A percentile compares a stretch with the other conserved stretches of the same genome.
phyloP scores from a whole-genome alignment of 2,888 invertebrate species.

The Ochlodes sylvanus region DNA sequence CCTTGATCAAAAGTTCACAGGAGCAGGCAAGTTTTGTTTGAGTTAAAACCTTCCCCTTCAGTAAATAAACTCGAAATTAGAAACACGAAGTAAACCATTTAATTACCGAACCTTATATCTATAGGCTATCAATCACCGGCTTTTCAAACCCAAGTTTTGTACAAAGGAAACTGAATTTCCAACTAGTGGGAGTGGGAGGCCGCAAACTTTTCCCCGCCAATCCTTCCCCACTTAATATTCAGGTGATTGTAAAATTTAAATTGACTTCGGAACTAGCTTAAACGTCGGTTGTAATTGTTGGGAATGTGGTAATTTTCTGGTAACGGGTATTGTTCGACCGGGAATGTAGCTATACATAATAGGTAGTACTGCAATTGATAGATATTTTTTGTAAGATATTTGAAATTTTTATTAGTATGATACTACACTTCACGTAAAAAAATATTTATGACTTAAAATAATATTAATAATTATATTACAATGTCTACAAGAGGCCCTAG shows the following conservation, averaged over 20 bases:
- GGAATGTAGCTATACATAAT: neutral
- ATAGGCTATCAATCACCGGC: slow-evolving; percentile 11
- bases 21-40: too few species aligned
- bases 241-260: slow-evolving; percentile 13
- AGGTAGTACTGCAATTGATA: neutral
- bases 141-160: neutral
- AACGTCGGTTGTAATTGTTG: neutral
- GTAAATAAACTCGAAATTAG: neutral
- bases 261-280: neutral
- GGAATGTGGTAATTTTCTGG: neutral
- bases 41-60: neutral
- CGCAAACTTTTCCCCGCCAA: neutral
- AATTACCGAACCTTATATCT: neutral
- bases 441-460: too few species aligned
- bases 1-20: too few species aligned
- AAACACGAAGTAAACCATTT: neutral
- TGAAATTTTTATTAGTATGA: too few species aligned
- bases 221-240: neutral
- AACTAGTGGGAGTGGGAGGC: neutral
- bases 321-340: neutral
- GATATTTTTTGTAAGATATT: too few species aligned
- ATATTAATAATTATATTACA: too few species aligned
- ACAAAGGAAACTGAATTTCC: slow-evolving; percentile 1
- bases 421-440: too few species aligned
- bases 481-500: too few species aligned